Conservation (phyloP, 2,888 invertebrate species). For the Lochmaea capreae region DNA sequence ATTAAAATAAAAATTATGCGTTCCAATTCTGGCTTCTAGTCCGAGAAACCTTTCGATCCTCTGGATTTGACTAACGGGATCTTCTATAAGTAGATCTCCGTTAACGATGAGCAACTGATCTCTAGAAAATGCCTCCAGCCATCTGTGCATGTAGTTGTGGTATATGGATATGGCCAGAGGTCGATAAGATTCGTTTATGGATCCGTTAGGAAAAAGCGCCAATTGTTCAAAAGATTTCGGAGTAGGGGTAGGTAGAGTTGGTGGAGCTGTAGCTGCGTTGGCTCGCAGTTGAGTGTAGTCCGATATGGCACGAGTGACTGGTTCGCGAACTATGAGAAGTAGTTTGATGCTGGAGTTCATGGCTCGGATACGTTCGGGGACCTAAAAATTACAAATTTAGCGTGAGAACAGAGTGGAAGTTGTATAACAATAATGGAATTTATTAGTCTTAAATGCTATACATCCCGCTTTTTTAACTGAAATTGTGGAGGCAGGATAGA, state of each 20-base stretch:
- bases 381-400: slow-evolving; percentile 67
- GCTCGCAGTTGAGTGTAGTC: slow-evolving; percentile 95
- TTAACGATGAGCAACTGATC: slow-evolving; percentile 95
- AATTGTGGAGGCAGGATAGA: too few species aligned
- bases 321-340: slow-evolving; percentile 94
- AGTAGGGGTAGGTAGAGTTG: slow-evolving; percentile 65
- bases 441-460: too few species aligned
- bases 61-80: slow-evolving; percentile 88
- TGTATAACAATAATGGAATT: too few species aligned
- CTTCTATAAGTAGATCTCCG: slow-evolving; percentile 90
- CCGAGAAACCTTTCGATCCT: slow-evolving; percentile 90
- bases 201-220: slow-evolving; percentile 83
- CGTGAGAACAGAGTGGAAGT: neutral
- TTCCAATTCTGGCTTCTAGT: slow-evolving; percentile 75
- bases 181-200: slow-evolving; percentile 84
- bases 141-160: slow-evolving; percentile 87
- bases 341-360: slow-evolving; percentile 95
- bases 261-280: slow-evolving; percentile 81
- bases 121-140: slow-evolving; percentile 93
- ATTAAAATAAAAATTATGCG: slow-evolving; percentile 96
- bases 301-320: slow-evolving; percentile 94
- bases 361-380: slow-evolving; percentile 91
- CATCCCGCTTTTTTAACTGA: too few species aligned
- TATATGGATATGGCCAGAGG: slow-evolving; percentile 92
- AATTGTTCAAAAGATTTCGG: slow-evolving; percentile 81